A percentile compares a stretch with the other conserved stretches of the same genome.
phyloP scores from a whole-genome alignment of 2,888 invertebrate species.

The Pseudococcus longispinus region DNA sequence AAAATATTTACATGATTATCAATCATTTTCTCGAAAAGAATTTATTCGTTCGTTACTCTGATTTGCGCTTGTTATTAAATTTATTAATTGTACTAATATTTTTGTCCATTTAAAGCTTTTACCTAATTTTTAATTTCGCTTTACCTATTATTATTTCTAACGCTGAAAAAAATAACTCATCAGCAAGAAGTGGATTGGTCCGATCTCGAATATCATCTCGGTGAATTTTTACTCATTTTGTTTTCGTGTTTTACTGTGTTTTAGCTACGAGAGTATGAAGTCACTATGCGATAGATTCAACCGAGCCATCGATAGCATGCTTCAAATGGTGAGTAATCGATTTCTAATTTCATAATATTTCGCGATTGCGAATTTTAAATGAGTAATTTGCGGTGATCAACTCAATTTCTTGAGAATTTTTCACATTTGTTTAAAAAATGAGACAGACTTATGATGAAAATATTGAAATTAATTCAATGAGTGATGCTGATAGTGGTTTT shows the following conservation, averaged over 20 bases:
- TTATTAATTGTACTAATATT: too few species aligned
- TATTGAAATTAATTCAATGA: too few species aligned
- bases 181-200: not conserved
- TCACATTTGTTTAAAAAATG: too few species aligned
- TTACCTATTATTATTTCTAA: not conserved
- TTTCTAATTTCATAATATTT: not conserved
- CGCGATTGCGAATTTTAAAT: too few species aligned
- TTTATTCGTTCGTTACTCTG: too few species aligned
- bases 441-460: too few species aligned
- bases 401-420: too few species aligned
- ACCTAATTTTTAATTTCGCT: not conserved
- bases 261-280: constrained; percentile 89
- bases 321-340: constrained; percentile 78
- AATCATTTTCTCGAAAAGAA: too few species aligned
- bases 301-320: constrained; percentile 90
- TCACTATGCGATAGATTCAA: constrained; percentile 92
- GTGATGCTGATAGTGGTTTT: too few species aligned
- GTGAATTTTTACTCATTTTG: constrained; percentile 40
- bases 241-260: constrained; percentile 59
- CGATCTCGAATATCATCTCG: not conserved
- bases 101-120: not conserved
- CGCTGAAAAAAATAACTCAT: not conserved
- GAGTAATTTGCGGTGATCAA: too few species aligned
- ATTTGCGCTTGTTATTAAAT: too few species aligned
- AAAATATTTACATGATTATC: too few species aligned